These are phyloP conservation scores for Drosophila maculinotata DNA, from an alignment of 2,888 invertebrate genomes.

Conservation along the genomic window DNA sequence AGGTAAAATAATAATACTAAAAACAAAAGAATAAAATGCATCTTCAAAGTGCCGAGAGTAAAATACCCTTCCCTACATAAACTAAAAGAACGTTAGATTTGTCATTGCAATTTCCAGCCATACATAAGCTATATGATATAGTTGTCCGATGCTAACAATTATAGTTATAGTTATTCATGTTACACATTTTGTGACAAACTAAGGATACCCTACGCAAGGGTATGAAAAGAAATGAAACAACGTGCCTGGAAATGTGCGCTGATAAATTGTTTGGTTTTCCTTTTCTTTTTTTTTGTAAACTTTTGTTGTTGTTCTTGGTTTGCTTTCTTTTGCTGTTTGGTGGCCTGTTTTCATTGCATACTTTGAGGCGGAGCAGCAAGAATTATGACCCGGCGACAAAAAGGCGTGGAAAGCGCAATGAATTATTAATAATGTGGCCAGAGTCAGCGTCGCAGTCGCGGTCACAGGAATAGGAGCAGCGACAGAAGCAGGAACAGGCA, in stretches of 20 bases:
- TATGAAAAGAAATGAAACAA: neutral
- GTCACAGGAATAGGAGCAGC: neutral
- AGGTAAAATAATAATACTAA: conserved; percentile 39
- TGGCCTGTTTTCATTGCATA: conserved; percentile 54
- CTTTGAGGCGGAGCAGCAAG: conserved; percentile 61
- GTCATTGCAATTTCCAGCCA: no score
- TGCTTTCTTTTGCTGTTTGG: conserved; percentile 13
- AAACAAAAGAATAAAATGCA: neutral
- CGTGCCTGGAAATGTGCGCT: conserved; percentile 26
- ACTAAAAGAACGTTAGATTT: no score
- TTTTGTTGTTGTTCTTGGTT: conserved; percentile 20
- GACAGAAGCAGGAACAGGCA: neutral
- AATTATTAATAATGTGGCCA: conserved; percentile 72
- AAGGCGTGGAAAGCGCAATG: conserved; percentile 72
- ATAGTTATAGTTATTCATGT: no score
- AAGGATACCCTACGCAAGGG: conserved; percentile 4
- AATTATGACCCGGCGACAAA: conserved; percentile 66
- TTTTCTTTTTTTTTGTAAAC: conserved; percentile 6
- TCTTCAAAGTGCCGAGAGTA: neutral
- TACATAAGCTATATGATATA: no score
- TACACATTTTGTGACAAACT: neutral
- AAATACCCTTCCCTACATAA: no score
- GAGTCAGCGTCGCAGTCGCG: conserved; percentile 21
- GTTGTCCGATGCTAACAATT: no score
- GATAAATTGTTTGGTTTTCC: conserved; percentile 57